Percentiles rank a stretch among this genome's conserved stretches.
These are phyloP conservation scores for Eudiplozoon nipponicum DNA, from an alignment of 2,888 invertebrate species.

Conservation along the genomic window DNA sequence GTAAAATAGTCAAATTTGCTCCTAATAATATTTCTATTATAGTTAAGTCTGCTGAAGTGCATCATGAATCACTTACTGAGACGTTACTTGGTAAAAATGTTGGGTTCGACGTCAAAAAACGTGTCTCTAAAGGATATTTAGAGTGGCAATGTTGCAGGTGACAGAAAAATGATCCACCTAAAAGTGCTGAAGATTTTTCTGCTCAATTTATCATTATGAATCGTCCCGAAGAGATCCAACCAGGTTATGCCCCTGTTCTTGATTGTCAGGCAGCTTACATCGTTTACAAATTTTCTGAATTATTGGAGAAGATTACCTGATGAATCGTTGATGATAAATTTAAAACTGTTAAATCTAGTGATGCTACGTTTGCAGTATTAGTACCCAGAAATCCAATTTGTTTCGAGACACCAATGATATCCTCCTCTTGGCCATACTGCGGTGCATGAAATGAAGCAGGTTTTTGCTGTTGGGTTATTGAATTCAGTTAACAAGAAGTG, in stretches of 20 bases:
- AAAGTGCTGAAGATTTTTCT: constrained; percentile 25
- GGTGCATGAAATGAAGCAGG: constrained; percentile 95
- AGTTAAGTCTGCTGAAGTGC: constrained; percentile 98
- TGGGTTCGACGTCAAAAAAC: constrained; percentile 99
- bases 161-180: constrained; percentile 78
- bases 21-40: constrained; percentile 84
- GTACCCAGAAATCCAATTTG: constrained; percentile 83
- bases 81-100: constrained; percentile 95
- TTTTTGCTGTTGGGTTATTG: constrained; percentile 86
- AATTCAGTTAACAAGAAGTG: constrained; percentile 23
- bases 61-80: constrained; percentile 79
- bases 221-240: constrained; percentile 91
- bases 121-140: constrained; percentile 95
- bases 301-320: constrained; percentile 89
- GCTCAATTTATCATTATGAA: constrained; percentile 65
- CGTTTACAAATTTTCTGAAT: constrained; percentile 93
- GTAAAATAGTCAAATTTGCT: constrained; percentile 62
- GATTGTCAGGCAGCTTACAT: constrained; percentile 99
- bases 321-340: constrained; percentile 47
- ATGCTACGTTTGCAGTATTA: constrained; percentile 32
- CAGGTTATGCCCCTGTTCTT: constrained; percentile 88
- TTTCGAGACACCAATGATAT: constrained; percentile 86
- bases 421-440: constrained; percentile 83
- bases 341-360: constrained; percentile 73
- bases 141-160: constrained; percentile 90